Evolutionary conservation across 2,797 vertebrate species (phyloP), one percentile per base, ranked within the genome.

Genomic region (Lagodon rhomboides): DNA sequence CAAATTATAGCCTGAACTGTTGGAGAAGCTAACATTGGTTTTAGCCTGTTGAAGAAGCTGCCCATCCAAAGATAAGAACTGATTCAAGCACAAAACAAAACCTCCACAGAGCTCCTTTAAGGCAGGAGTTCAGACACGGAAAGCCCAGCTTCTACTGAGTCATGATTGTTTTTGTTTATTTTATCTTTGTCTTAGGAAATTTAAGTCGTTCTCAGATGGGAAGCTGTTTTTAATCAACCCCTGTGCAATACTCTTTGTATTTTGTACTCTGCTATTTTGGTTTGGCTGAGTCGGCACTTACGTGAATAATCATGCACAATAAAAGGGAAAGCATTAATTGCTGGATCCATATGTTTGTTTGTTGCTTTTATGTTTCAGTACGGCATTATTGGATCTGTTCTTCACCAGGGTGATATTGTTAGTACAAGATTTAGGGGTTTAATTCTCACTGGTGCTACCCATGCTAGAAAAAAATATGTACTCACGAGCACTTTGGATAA

Each of bases 221-320:
- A 75, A 64, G 30, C 17, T 27, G 47, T 47, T 46, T 73, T 58
- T 68, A 68, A 71, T 75, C 30, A 46, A n/a, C 22, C 23, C 15
- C 16, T 67, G 22, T 59, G n/a, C 49, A 70, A 22, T 66, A 61
- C 58, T 16, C 43, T 56, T 18, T 66, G 25, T 27, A 30, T 49
- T 62, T 66, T 71, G 62, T 68, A 27, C 43, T 67, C 18, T 53
- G 60, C 46, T 68, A 64, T 65, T 66, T 64, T 41, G 25, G 71
- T 51, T 67, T 0, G 7, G 55, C 68, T 76, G 58, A 80, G 63
- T 60, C 30, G 54, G 51, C 68, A 61, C 53, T 61, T 64, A 51
- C 5, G 30, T 34, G 30, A 34, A 34, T 34, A 34, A 34, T 34
- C 30, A 34, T 34, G 30, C 30, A 34, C 30, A 34, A 34, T 34